These are phyloP conservation scores for Cacatua alba DNA, from an alignment of 2,113 vertebrate species.

Conservation along the genomic window DNA sequence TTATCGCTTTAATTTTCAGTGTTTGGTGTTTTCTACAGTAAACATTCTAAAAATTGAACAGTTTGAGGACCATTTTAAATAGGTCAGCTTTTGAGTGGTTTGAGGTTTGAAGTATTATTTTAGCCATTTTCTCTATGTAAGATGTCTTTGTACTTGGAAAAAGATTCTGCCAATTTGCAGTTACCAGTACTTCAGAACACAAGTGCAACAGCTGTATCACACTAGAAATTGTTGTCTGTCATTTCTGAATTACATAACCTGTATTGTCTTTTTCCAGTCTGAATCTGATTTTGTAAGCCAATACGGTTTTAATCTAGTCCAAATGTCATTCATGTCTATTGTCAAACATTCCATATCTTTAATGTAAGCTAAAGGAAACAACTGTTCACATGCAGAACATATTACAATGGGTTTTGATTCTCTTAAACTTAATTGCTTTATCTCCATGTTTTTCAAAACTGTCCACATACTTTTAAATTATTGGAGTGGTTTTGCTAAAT, in stretches of 20 bases:
- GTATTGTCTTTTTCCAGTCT: not conserved
- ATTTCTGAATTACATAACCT: not conserved
- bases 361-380: constrained; percentile 4
- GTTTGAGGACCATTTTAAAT: not conserved
- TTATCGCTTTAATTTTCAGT: not conserved
- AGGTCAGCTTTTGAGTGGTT: not conserved
- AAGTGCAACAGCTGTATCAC: not conserved
- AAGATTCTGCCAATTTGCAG: not conserved
- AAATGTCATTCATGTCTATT: constrained; percentile 1
- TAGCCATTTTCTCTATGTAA: not conserved
- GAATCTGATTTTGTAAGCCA: constrained; percentile 7
- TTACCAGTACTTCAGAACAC: not conserved
- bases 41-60: not conserved
- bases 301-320: not conserved
- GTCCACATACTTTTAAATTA: not conserved
- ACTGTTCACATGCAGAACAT: not conserved
- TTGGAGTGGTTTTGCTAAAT: not conserved
- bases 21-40: not conserved
- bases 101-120: not conserved
- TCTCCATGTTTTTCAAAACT: not conserved
- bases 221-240: not conserved
- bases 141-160: not conserved
- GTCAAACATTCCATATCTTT: constrained; percentile 15
- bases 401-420: not conserved
- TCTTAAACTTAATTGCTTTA: not conserved